Evolutionary conservation across 2,113 vertebrate species (phyloP), one percentile per base, ranked within the genome.

Genomic region (Macquaria australasica): DNA sequence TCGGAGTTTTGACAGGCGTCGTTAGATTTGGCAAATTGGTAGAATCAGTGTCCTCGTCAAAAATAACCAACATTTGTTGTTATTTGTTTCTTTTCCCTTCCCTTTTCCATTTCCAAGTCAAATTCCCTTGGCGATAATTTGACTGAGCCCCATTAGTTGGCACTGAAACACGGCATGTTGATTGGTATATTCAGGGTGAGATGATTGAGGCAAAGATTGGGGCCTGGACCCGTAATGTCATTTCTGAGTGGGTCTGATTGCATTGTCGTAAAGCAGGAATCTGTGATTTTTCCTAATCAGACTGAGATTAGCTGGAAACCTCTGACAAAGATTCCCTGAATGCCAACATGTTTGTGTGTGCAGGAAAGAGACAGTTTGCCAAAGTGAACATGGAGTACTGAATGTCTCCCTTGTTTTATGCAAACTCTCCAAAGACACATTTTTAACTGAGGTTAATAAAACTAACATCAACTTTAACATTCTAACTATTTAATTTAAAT

Each of bases 211-310:
- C 85, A 86, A 91, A 94, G 89, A 91, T 93, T 90, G 85, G 90
- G 85, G 84, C 91, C 89, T 83, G 88, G 92, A 89, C 89, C 34
- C 79, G 67, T 94, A 95, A 95, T 94, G 94, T 95, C 91, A 94
- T 90, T 92, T 91, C 85, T 93, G 89, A 95, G 92, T 92, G 79
- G 89, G 73, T 67, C 79, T 95, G 94, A 95, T 95, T 95, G 94
- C 94, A 93, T 92, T 95, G 93, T 93, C 82, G 68, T 85, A 80
- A 77, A 90, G 80, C 83, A 85, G 78, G 88, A 92, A 86, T 87
- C 86, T 88, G 88, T 91, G 90, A 92, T 92, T 95, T 93, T 83
- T 86, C 70, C 83, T 89, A 87, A 93, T 94, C 90, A 92, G 77
- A 73, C 60, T 73, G 76, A 88, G 81, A 92, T 88, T 92, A 91